phyloP scores from a whole-genome alignment of 2,797 vertebrate species.

The Melanotaenia trifasciata region DNA sequence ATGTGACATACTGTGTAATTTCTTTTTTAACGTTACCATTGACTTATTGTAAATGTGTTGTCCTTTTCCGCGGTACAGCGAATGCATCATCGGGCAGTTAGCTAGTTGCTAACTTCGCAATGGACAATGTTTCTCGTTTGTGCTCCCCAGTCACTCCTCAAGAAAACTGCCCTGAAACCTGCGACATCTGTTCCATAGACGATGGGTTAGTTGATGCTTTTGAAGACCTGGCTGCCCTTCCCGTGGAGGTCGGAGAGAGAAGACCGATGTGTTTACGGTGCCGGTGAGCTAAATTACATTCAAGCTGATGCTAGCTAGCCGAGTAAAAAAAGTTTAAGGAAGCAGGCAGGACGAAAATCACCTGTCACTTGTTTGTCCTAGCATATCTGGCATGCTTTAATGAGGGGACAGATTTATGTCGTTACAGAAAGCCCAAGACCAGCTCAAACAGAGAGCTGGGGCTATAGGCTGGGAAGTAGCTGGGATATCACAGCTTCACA shows the following conservation, averaged over 20 bases:
- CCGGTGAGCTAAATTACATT: constrained; percentile 83
- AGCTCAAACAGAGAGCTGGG: constrained; percentile 38
- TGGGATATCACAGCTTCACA: constrained; percentile 47
- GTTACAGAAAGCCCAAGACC: constrained; percentile 35
- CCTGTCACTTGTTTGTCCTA: background rate
- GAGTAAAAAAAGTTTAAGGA: background rate
- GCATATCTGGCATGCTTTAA: constrained; percentile 39
- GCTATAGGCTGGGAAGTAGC: constrained; percentile 29
- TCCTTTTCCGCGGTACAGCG: background rate
- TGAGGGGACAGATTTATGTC: constrained; percentile 48
- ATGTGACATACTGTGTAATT: background rate
- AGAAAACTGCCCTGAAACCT: constrained; percentile 29
- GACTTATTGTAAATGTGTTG: background rate
- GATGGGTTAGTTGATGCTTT: constrained; percentile 76
- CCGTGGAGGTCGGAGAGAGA: constrained; percentile 87
- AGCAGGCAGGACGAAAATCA: constrained; percentile 1
- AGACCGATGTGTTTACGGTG: constrained; percentile 91
- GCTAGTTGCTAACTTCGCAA: constrained; percentile 55
- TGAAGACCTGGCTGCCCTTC: constrained; percentile 87
- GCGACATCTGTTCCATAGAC: constrained; percentile 30
- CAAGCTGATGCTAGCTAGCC: constrained; percentile 67
- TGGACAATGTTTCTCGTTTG: constrained; percentile 59
- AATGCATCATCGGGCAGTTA: constrained; percentile 27
- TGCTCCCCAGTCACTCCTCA: constrained; percentile 30
- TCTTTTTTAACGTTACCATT: background rate